Percentiles rank a stretch among this genome's conserved stretches.
These are phyloP conservation scores for Perodicticus potto DNA, from an alignment of 2,797 vertebrate species.

Conservation along the genomic window DNA sequence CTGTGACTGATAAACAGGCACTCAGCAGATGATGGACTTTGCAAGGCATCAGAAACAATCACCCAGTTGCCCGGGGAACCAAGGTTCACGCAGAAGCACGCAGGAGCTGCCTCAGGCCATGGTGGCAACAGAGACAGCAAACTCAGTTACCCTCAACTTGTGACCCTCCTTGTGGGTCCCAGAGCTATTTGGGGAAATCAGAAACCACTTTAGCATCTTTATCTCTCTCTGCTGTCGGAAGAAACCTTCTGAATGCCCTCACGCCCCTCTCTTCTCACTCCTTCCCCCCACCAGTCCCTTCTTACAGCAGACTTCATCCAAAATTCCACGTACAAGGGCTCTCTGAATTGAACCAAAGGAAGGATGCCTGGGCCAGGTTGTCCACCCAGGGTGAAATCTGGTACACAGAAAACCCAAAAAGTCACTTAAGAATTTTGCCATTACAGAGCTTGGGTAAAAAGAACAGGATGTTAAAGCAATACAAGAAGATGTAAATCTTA, in stretches of 20 bases:
- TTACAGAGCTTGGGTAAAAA: background rate
- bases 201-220: background rate
- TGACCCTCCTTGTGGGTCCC: background rate
- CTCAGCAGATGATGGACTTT: background rate
- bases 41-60: background rate
- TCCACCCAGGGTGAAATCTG: background rate
- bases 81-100: background rate
- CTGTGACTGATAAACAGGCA: background rate
- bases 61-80: slow-evolving; percentile 46
- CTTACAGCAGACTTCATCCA: background rate
- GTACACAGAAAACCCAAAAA: background rate
- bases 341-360: background rate
- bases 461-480: background rate
- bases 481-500: background rate
- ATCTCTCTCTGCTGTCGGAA: background rate
- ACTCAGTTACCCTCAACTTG: background rate
- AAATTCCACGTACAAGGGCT: background rate
- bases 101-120: rapidly evolving
- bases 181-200: slow-evolving; percentile 17
- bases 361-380: background rate
- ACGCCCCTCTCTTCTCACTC: background rate
- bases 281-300: background rate
- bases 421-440: background rate
- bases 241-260: background rate
- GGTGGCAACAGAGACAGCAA: background rate